Conservation (phyloP, 2,113 vertebrate species). For the Baryphthengus martii region DNA sequence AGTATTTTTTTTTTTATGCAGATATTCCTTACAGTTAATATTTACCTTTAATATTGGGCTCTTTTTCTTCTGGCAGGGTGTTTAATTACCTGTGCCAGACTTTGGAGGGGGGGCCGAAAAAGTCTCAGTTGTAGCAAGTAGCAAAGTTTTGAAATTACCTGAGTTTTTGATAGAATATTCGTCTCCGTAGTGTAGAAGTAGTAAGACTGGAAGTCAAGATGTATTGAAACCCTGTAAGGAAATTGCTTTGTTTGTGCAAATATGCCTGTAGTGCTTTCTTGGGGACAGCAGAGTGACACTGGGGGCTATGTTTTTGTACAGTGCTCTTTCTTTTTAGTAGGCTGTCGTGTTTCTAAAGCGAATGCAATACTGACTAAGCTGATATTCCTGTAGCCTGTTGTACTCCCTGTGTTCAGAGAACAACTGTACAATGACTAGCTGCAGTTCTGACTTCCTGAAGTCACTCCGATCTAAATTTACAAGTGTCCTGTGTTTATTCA, state of each 20-base stretch:
- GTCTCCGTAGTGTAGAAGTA: neutral
- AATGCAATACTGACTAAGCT: neutral
- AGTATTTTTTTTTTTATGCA: neutral
- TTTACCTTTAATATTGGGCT: neutral
- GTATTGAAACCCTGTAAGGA: neutral
- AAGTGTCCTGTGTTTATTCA: neutral
- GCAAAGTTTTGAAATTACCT: neutral
- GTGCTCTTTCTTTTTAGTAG: neutral
- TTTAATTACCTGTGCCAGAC: neutral
- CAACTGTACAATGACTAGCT: neutral
- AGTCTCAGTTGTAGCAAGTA: neutral
- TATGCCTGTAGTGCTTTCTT: neutral
- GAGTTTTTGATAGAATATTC: neutral
- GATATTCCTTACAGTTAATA: neutral
- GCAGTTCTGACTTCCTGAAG: neutral
- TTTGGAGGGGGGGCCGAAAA: neutral
- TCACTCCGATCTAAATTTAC: neutral
- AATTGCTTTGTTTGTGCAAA: neutral
- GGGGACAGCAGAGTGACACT: neutral
- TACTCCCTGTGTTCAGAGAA: neutral
- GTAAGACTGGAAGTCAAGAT: neutral
- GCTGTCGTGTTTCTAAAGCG: neutral
- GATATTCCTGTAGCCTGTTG: neutral
- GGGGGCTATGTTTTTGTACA: neutral
- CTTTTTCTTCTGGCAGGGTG: neutral